A percentile compares a stretch with the other conserved stretches of the same genome.
These are phyloP conservation scores for Theristicus caerulescens DNA, from an alignment of 2,113 vertebrate species.

Conservation along the genomic window DNA sequence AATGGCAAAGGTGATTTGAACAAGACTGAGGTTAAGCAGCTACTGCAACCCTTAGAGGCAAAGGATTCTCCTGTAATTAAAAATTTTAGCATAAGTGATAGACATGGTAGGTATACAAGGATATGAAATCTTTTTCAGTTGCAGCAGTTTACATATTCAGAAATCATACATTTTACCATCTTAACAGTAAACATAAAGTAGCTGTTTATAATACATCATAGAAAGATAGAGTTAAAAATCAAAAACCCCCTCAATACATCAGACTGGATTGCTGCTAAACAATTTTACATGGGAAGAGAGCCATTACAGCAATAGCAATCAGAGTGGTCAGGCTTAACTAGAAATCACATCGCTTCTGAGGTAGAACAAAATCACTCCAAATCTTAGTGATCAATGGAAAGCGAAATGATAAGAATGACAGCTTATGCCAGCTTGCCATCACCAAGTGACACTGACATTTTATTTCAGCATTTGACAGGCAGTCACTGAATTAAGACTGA, in stretches of 20 bases:
- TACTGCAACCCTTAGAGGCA: neutral
- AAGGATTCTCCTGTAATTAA: slow-evolving; percentile 22
- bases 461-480: neutral
- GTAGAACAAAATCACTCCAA: neutral
- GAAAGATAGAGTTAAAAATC: neutral
- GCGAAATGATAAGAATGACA: neutral
- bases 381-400: neutral
- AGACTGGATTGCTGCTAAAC: neutral
- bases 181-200: neutral
- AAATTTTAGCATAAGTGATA: slow-evolving; percentile 5
- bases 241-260: rapidly evolving
- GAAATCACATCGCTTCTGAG: neutral
- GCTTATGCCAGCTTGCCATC: neutral
- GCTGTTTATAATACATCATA: neutral
- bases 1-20: slow-evolving; percentile 16
- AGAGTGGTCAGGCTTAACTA: neutral
- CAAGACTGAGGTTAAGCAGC: neutral
- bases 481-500: neutral
- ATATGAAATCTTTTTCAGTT: neutral
- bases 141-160: neutral
- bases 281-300: neutral
- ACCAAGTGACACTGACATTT: neutral
- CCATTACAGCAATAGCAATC: neutral
- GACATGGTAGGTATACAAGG: neutral
- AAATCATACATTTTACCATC: neutral